A percentile compares a stretch with the other conserved stretches of the same genome.
phyloP scores from a whole-genome alignment of 2,797 vertebrate genomes.

The Euphonia xanthogaster region DNA sequence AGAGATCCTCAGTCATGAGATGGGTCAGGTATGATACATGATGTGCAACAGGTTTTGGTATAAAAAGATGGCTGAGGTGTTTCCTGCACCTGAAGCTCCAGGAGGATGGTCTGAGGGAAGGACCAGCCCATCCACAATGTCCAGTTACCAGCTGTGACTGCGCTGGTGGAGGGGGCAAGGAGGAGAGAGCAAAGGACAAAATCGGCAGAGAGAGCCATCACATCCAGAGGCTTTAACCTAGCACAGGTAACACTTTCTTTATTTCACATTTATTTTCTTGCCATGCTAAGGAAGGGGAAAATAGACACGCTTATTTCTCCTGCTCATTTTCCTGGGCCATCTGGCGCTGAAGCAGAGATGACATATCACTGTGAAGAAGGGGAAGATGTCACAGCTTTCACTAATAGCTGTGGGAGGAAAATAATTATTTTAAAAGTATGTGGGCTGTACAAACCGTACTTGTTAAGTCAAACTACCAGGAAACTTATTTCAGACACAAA shows the following conservation, averaged over 20 bases:
- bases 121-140: neutral
- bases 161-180: neutral
- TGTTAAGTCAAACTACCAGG: conserved; percentile 65
- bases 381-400: conserved; percentile 66
- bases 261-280: conserved; percentile 53
- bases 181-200: neutral
- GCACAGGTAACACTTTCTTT: conserved; percentile 45
- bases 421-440: conserved; percentile 69
- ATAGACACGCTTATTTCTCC: conserved; percentile 61
- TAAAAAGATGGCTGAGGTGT: neutral
- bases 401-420: conserved; percentile 66
- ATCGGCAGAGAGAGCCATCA: neutral
- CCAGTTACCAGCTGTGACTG: neutral
- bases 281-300: conserved; percentile 38
- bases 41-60: neutral
- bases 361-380: conserved; percentile 62
- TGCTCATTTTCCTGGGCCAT: conserved; percentile 69
- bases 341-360: conserved; percentile 69
- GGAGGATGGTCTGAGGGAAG: neutral
- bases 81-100: neutral
- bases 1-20: neutral
- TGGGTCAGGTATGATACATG: neutral
- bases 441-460: conserved; percentile 56
- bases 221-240: conserved; percentile 25
- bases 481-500: conserved; percentile 63